These are phyloP conservation scores for Polylopha cassiicola DNA, from an alignment of 2,888 invertebrate species.

Conservation along the genomic window DNA sequence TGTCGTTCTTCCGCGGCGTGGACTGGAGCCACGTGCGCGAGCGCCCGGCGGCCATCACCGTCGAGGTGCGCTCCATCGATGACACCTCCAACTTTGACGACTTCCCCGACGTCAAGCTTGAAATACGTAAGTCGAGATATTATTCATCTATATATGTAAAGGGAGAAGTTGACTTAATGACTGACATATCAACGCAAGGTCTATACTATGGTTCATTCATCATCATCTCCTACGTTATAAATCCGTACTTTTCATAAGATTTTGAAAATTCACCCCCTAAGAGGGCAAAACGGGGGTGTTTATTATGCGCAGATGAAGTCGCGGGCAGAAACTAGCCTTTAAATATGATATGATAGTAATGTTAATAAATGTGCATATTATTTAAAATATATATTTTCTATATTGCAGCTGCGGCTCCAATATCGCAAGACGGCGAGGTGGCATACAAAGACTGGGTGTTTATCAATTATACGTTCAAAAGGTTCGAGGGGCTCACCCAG, in stretches of 20 bases:
- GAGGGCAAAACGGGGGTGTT: too few species aligned
- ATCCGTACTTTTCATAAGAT: too few species aligned
- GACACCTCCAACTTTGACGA: conserved; percentile 99
- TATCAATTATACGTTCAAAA: conserved; percentile 99
- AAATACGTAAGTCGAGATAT: conserved; percentile 89
- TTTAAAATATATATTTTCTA: too few species aligned
- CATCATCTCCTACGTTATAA: too few species aligned
- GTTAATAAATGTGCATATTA: too few species aligned
- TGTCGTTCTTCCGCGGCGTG: conserved; percentile 96
- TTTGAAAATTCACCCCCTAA: too few species aligned
- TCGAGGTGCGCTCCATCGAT: conserved; percentile 98
- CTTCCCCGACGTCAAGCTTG: conserved; percentile 98
- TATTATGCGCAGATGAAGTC: too few species aligned
- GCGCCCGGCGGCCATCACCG: conserved; percentile 97
- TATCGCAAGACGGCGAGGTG: conserved; percentile 92
- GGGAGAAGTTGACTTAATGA: too few species aligned
- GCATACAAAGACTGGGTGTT: conserved; percentile 99
- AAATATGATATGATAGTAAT: too few species aligned
- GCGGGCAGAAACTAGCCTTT: too few species aligned
- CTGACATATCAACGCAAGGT: too few species aligned
- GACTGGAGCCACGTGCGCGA: conserved; percentile 99
- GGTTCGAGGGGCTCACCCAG: conserved; percentile 98
- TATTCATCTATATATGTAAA: not conserved
- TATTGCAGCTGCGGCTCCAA: conserved; percentile 90
- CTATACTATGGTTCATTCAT: too few species aligned